Conservation (phyloP, 2,113 vertebrate species). For the Ciconia boyciana region DNA sequence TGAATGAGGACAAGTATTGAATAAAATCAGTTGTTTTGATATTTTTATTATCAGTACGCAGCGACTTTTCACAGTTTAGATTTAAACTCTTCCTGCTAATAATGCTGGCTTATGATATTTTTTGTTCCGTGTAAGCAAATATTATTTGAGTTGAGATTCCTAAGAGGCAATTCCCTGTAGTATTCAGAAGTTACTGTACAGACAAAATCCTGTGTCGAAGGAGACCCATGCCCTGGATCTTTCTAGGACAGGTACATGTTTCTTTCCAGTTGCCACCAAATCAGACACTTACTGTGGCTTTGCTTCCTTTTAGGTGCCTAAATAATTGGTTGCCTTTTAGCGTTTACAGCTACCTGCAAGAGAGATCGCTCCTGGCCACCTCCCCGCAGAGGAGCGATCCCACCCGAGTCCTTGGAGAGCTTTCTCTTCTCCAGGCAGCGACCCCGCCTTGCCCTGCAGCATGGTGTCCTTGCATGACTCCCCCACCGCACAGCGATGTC, state of each 20-base stretch:
- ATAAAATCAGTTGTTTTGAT: not conserved
- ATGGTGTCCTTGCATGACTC: not conserved
- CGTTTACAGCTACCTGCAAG: not conserved
- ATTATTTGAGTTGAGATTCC: not conserved
- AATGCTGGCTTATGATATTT: not conserved
- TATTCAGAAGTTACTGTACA: not conserved
- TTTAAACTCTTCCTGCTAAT: not conserved
- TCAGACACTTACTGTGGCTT: not conserved
- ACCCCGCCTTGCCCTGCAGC: not conserved
- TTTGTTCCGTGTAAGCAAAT: not conserved
- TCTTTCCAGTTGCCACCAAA: not conserved
- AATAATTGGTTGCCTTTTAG: not conserved
- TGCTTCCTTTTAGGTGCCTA: not conserved
- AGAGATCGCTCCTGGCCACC: not conserved
- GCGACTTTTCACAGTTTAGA: not conserved
- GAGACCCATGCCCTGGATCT: not conserved
- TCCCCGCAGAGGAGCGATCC: accelerated
- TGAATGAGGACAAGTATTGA: not conserved
- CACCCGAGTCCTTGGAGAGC: not conserved
- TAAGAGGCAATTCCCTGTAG: not conserved
- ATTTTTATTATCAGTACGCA: not conserved
- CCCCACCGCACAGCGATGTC: not conserved
- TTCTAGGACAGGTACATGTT: not conserved
- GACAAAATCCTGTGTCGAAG: not conserved
- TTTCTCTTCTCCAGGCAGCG: not conserved